Conservation (phyloP, 2,113 vertebrate species). For the Pterocles gutturalis region DNA sequence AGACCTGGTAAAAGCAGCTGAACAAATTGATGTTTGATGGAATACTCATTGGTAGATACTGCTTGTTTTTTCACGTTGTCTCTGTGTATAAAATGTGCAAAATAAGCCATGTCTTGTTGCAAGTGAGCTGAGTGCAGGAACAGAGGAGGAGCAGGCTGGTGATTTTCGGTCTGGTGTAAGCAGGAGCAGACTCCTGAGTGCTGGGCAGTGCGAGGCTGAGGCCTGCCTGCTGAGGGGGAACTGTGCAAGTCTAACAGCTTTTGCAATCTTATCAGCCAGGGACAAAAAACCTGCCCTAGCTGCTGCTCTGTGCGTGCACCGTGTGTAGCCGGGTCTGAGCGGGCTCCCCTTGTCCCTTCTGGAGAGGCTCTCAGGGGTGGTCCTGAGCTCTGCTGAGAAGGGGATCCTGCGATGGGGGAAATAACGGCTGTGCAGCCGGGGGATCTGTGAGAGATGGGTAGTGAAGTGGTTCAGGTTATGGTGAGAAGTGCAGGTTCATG, state of each 20-base stretch:
- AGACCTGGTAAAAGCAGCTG: not conserved
- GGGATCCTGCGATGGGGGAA: not conserved
- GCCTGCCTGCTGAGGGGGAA: not conserved
- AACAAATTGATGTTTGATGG: not conserved
- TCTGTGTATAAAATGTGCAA: fast-evolving
- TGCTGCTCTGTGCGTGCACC: not conserved
- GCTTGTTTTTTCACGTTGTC: not conserved
- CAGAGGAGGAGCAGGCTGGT: fast-evolving
- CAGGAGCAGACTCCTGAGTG: not conserved
- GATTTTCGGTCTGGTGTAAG: not conserved
- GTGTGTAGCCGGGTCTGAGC: not conserved
- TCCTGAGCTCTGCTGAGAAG: not conserved
- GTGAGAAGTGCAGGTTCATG: fast-evolving
- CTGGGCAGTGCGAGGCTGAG: not conserved
- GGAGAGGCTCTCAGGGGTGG: not conserved
- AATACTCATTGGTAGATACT: fast-evolving
- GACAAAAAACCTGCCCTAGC: fast-evolving
- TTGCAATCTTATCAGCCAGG: not conserved
- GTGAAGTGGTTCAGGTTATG: fast-evolving
- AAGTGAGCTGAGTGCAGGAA: not conserved
- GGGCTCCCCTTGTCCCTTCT: too few species aligned
- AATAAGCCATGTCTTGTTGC: not conserved
- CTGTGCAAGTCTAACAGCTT: not conserved
- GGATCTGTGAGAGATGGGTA: not conserved
- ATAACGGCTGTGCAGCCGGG: not conserved